Evolutionary conservation across 2,888 invertebrate genomes (phyloP).

Genomic region (Cynaeus angustus): DNA sequence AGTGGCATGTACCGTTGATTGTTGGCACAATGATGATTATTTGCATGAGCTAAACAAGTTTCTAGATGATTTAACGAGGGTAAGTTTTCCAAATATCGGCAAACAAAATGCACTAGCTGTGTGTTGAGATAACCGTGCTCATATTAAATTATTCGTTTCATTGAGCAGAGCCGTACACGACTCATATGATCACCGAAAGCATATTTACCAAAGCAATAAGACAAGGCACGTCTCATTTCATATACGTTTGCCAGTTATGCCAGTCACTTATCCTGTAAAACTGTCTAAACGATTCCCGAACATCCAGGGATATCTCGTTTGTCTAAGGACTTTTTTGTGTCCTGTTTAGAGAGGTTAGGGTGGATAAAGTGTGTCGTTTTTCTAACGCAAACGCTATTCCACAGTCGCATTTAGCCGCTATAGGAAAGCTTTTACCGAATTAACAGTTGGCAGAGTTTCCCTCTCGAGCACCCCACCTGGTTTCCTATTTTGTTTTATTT

Average conservation of each 20-base stretch:
- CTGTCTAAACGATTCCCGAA: conserved; percentile 50
- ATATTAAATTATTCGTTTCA: conserved; percentile 49
- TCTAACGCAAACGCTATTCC: conserved; percentile 63
- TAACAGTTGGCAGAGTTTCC: conserved; percentile 63
- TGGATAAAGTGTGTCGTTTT: conserved; percentile 63
- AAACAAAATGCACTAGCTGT: conserved; percentile 37
- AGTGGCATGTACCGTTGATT: conserved; percentile 15
- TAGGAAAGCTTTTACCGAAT: conserved; percentile 71
- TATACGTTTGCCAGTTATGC: conserved; percentile 40
- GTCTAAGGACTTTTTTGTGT: conserved; percentile 65
- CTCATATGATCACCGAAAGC: conserved; percentile 45
- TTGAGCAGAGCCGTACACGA: conserved; percentile 36
- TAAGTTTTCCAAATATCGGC: conserved; percentile 44
- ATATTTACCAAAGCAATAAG: conserved; percentile 43
- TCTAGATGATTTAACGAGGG: conserved; percentile 44
- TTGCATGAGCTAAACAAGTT: conserved; percentile 41
- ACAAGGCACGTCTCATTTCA: conserved; percentile 31
- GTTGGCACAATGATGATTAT: conserved; percentile 32
- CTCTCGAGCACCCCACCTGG: conserved; percentile 45
- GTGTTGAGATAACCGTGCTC: conserved; percentile 39
- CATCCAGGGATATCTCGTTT: conserved; percentile 62
- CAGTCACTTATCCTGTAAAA: conserved; percentile 49
- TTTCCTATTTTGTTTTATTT: conserved; percentile 34
- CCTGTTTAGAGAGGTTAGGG: conserved; percentile 59
- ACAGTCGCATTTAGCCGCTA: conserved; percentile 67